phyloP scores from a whole-genome alignment of 2,113 vertebrate species.

The Orycteropus afer region DNA sequence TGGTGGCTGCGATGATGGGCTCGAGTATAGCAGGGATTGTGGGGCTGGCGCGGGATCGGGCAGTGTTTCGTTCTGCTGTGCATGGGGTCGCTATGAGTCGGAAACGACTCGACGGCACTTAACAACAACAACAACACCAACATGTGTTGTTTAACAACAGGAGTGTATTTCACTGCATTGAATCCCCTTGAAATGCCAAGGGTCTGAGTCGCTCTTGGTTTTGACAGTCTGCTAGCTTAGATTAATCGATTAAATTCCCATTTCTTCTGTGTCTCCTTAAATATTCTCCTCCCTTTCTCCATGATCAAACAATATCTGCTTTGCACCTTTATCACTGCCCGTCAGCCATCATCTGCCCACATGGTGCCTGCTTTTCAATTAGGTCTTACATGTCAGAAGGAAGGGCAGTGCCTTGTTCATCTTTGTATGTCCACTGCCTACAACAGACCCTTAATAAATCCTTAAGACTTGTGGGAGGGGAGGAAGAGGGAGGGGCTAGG shows the following conservation, averaged over 20 bases:
- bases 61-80: no score
- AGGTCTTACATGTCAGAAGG: background rate
- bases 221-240: background rate
- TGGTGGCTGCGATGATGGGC: no score
- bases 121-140: no score
- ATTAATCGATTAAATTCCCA: rapidly evolving
- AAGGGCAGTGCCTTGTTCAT: rapidly evolving
- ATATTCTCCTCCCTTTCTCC: background rate
- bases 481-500: background rate
- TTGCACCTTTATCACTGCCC: rapidly evolving
- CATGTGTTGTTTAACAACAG: background rate
- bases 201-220: background rate
- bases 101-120: no score
- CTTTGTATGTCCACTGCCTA: rapidly evolving
- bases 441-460: background rate
- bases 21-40: no score
- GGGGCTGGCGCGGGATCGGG: no score
- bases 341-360: rapidly evolving
- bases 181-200: background rate
- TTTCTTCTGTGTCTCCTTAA: no score
- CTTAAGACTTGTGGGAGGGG: rapidly evolving
- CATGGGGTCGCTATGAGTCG: no score
- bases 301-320: rapidly evolving
- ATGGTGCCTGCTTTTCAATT: rapidly evolving
- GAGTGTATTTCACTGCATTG: rapidly evolving